Percentiles rank a stretch among this genome's conserved stretches.
Evolutionary conservation across 2,797 vertebrate species (phyloP).

Genomic region (Pogonophryne albipinna): DNA sequence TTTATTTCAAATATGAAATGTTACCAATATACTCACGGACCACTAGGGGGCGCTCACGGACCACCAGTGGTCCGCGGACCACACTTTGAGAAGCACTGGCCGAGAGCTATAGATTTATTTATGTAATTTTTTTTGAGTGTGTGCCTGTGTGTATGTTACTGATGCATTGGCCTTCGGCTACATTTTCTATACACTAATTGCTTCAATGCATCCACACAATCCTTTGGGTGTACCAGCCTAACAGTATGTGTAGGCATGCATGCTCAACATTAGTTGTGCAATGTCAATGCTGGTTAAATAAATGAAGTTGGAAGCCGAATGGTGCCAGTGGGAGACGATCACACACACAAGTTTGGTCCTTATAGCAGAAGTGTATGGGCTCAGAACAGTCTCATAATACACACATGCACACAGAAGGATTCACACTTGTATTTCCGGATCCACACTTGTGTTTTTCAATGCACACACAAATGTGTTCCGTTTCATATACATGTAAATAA

Average conservation of each 20-base stretch:
- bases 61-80: too few species aligned
- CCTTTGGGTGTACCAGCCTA: slow-evolving; percentile 8
- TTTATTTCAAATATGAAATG: too few species aligned
- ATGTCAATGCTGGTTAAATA: slow-evolving; percentile 19
- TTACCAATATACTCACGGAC: too few species aligned
- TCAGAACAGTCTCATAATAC: too few species aligned
- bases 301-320: neutral
- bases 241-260: slow-evolving; percentile 29
- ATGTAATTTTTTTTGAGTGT: slow-evolving; percentile 2
- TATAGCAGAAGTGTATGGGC: neutral
- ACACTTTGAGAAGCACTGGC: too few species aligned
- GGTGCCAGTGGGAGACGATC: neutral
- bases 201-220: slow-evolving; percentile 54
- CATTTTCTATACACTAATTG: slow-evolving; percentile 52
- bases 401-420: too few species aligned
- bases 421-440: too few species aligned
- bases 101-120: slow-evolving; percentile 14
- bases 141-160: slow-evolving; percentile 17
- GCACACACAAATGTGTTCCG: too few species aligned
- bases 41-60: too few species aligned
- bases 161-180: slow-evolving; percentile 34
- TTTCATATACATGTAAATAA: too few species aligned
- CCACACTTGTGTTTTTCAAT: too few species aligned
- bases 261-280: slow-evolving; percentile 27
- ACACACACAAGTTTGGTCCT: neutral